These are phyloP conservation scores for Porites cylindrica DNA, from an alignment of 92 coral and sea anemone genomes.

Conservation along the genomic window DNA sequence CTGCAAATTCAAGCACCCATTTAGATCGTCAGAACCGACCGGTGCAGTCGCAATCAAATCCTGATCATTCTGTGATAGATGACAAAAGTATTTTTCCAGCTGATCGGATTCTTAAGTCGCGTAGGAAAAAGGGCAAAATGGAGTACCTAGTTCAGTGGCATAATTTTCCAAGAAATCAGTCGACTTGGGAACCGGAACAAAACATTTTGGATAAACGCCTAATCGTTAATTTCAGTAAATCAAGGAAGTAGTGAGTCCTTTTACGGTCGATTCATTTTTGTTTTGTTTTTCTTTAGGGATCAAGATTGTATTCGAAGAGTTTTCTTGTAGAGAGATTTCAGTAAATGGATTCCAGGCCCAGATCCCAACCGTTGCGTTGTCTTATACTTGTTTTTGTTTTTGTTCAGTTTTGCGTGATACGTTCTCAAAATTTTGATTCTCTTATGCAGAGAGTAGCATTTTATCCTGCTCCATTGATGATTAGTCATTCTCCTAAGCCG, in stretches of 20 bases:
- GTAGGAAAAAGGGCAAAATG: not conserved
- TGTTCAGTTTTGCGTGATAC: not conserved
- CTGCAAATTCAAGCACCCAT: no score
- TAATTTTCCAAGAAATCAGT: not conserved
- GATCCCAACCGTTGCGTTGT: not conserved
- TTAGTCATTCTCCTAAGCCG: slow-evolving; percentile 5
- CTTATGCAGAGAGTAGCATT: not conserved
- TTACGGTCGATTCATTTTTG: not conserved
- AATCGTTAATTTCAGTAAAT: no score
- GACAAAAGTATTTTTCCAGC: not conserved
- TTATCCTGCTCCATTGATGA: slow-evolving; percentile 1
- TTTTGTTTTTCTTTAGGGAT: not conserved
- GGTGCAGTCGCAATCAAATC: no score
- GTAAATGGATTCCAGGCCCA: not conserved
- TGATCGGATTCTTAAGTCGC: not conserved
- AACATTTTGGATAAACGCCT: not conserved
- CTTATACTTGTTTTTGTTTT: no score
- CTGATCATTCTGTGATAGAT: no score
- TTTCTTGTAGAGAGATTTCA: not conserved
- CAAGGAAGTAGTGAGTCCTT: no score
- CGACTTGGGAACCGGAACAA: not conserved
- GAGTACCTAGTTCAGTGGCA: not conserved
- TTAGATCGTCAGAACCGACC: no score
- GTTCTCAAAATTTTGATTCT: not conserved
- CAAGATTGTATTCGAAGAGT: not conserved